Conservation (phyloP, 1,140 invertebrate genomes). For the Listronotus bonariensis region DNA sequence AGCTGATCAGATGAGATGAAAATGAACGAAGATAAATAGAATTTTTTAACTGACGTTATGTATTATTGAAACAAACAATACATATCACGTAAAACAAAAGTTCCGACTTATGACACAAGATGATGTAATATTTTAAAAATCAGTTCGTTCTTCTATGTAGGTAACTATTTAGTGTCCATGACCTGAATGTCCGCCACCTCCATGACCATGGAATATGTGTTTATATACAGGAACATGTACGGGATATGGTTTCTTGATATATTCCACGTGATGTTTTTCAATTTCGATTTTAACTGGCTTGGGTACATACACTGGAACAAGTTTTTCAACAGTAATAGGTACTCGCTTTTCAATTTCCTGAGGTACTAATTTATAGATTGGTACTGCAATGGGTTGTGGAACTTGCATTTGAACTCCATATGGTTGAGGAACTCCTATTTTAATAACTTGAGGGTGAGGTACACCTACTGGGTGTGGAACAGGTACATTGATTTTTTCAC, state of each 20-base stretch:
- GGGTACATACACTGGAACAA: slow-evolving; percentile 74
- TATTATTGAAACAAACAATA: neutral
- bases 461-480: slow-evolving; percentile 75
- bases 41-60: neutral
- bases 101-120: slow-evolving; percentile 22
- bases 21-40: neutral
- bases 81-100: slow-evolving; percentile 14
- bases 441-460: slow-evolving; percentile 72
- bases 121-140: neutral
- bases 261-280: slow-evolving; percentile 75
- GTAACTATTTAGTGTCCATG: slow-evolving; percentile 24
- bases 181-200: slow-evolving; percentile 30
- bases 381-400: slow-evolving; percentile 73
- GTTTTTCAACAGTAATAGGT: slow-evolving; percentile 75
- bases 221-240: slow-evolving; percentile 81
- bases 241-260: slow-evolving; percentile 73
- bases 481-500: slow-evolving; percentile 75
- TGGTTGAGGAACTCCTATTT: slow-evolving; percentile 73
- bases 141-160: slow-evolving; percentile 2
- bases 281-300: slow-evolving; percentile 77
- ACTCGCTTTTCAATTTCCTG: slow-evolving; percentile 73
- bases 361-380: slow-evolving; percentile 69
- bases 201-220: slow-evolving; percentile 65
- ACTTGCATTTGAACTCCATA: slow-evolving; percentile 73
- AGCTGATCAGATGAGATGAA: slow-evolving; percentile 8